These are phyloP conservation scores for Harmothoe impar DNA, from an alignment of 2,888 invertebrate genomes.

Conservation along the genomic window DNA sequence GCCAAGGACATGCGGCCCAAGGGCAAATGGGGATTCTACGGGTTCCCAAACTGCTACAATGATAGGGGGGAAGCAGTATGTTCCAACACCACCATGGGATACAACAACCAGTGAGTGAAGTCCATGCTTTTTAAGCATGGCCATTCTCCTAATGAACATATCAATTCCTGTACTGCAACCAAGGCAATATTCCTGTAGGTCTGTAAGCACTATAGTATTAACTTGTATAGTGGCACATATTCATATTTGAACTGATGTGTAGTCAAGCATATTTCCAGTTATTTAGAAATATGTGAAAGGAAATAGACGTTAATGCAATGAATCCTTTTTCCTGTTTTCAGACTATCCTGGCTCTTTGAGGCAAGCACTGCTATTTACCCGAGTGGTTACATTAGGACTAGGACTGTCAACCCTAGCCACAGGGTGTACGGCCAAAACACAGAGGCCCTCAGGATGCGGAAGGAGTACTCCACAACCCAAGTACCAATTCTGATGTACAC, in stretches of 20 bases:
- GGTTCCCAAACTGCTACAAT: conserved; percentile 32
- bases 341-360: conserved; percentile 41
- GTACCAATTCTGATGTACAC: conserved; percentile 9
- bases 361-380: conserved; percentile 45
- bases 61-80: not conserved
- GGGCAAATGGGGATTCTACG: conserved; percentile 54
- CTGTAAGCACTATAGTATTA: no score
- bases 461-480: not conserved
- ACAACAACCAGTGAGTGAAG: conserved; percentile 36
- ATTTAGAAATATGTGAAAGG: no score
- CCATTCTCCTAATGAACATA: no score
- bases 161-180: no score
- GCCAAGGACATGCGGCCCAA: conserved; percentile 31
- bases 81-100: not conserved
- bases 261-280: no score
- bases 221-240: no score
- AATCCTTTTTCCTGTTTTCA: no score
- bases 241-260: no score
- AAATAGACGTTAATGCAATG: no score
- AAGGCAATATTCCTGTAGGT: no score
- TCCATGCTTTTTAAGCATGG: no score
- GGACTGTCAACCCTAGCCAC: not conserved
- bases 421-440: not conserved
- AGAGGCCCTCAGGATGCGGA: conserved; percentile 28
- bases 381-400: not conserved